These are phyloP conservation scores for Drosophila gaucha DNA, from an alignment of 2,888 invertebrate genomes.

Conservation along the genomic window DNA sequence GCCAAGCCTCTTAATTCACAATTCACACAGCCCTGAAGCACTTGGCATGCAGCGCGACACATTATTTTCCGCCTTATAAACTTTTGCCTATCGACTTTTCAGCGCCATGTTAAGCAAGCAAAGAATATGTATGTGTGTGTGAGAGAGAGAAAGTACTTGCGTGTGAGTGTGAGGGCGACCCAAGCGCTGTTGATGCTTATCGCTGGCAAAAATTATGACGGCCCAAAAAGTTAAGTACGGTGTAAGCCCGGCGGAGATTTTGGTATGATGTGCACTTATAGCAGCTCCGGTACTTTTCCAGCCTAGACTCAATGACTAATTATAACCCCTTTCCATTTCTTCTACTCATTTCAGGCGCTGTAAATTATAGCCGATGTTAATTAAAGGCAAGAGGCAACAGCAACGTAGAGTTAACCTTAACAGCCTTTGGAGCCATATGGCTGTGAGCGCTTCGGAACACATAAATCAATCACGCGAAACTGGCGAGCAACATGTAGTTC, in stretches of 20 bases:
- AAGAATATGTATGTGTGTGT: background rate
- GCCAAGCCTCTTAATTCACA: conserved; percentile 25
- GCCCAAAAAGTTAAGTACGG: conserved; percentile 55
- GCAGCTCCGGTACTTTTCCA: conserved; percentile 25
- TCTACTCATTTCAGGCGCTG: conserved; percentile 49
- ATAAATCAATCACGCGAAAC: conserved; percentile 59
- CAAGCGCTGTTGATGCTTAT: conserved; percentile 63
- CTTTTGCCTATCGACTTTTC: conserved; percentile 67
- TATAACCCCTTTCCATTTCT: conserved; percentile 44
- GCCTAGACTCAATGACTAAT: conserved; percentile 63
- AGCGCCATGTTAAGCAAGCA: conserved; percentile 36
- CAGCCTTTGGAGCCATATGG: conserved; percentile 1
- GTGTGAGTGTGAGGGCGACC: conserved; percentile 22
- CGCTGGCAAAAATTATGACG: conserved; percentile 65
- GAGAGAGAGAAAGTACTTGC: background rate
- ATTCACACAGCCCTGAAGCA: conserved; percentile 30
- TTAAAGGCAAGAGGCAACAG: conserved; percentile 43
- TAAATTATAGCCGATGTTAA: conserved; percentile 54
- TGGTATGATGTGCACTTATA: conserved; percentile 20
- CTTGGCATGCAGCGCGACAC: conserved; percentile 71
- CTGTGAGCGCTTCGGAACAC: conserved; percentile 1
- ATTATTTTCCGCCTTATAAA: conserved; percentile 78
- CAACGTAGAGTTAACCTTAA: conserved; percentile 10
- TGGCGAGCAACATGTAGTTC: conserved; percentile 58
- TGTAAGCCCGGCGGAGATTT: conserved; percentile 47